Percentiles rank a stretch among this genome's conserved stretches.
These are phyloP conservation scores for Drosophila peninsularis DNA, from an alignment of 2,888 invertebrate species.

Conservation along the genomic window DNA sequence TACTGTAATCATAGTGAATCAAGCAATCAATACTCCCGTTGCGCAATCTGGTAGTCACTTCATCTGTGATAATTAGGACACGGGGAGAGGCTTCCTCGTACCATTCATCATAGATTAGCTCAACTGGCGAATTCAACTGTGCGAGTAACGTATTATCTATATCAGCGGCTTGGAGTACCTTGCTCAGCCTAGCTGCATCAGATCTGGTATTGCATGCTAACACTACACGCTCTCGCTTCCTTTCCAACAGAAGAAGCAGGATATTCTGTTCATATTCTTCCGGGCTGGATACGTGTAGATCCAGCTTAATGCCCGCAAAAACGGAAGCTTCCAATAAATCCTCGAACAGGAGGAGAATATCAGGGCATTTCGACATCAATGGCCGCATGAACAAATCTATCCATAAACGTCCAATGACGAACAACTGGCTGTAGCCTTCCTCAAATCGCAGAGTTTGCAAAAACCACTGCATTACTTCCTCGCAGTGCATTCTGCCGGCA, in stretches of 20 bases:
- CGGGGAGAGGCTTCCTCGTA: accelerated
- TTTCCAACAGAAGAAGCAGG: not conserved
- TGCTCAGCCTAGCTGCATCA: not conserved
- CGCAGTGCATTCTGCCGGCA: not conserved
- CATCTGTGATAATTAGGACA: slow-evolving; percentile 32
- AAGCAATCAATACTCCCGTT: slow-evolving; percentile 23
- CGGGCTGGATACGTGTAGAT: not conserved
- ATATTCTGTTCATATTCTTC: not conserved
- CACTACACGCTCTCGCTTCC: slow-evolving; percentile 16
- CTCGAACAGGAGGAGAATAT: slow-evolving; percentile 40
- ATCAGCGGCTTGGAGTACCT: not conserved
- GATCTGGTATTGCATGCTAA: slow-evolving; percentile 13
- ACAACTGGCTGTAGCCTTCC: slow-evolving; percentile 23
- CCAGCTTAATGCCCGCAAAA: slow-evolving; percentile 3
- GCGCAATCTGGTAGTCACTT: slow-evolving; percentile 16
- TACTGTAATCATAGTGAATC: slow-evolving; percentile 31
- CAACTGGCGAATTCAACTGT: no score
- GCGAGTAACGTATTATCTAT: slow-evolving; percentile 2
- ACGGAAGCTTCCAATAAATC: slow-evolving; percentile 50
- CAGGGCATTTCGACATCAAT: slow-evolving; percentile 14
- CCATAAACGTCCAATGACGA: slow-evolving; percentile 45
- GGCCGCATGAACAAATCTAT: slow-evolving; percentile 24
- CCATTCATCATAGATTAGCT: not conserved
- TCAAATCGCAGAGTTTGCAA: not conserved
- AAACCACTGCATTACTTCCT: slow-evolving; percentile 15